These are phyloP conservation scores for Octonoba sinensis DNA, from an alignment of 2,888 invertebrate genomes.

Conservation along the genomic window DNA sequence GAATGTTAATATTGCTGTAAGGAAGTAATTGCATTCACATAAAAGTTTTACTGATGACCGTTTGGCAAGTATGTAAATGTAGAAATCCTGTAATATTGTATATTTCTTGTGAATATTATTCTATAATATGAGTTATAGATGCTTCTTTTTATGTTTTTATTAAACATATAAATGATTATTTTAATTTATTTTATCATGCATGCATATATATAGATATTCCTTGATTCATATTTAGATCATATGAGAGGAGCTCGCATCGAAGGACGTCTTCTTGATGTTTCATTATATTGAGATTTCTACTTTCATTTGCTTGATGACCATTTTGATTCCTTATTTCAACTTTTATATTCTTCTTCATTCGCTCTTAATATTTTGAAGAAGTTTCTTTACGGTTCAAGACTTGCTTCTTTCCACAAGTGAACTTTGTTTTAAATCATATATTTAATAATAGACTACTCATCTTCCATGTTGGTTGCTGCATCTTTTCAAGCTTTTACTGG, in stretches of 20 bases:
- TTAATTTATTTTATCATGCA: too few relatives aligned
- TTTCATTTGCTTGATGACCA: slow-evolving; percentile 36
- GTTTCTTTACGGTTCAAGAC: not conserved
- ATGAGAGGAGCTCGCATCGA: slow-evolving; percentile 66
- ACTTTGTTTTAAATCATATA: slow-evolving; percentile 14
- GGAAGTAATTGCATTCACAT: too few relatives aligned
- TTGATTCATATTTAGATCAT: slow-evolving; percentile 58
- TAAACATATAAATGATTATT: not conserved
- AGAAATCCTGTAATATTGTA: too few relatives aligned
- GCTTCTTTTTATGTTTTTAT: not conserved
- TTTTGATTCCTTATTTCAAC: slow-evolving; percentile 45
- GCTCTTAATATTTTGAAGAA: slow-evolving; percentile 2
- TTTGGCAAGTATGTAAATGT: too few relatives aligned
- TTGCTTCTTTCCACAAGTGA: not conserved
- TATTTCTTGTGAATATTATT: too few relatives aligned
- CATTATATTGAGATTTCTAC: slow-evolving; percentile 61
- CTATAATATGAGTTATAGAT: not conserved
- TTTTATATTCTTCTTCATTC: slow-evolving; percentile 25
- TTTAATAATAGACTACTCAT: slow-evolving; percentile 5
- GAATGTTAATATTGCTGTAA: too few relatives aligned
- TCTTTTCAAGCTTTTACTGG: not conserved
- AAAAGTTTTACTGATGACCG: too few relatives aligned
- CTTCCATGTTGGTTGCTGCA: not conserved
- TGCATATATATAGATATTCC: too few relatives aligned
- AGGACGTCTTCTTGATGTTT: slow-evolving; percentile 66